These are phyloP conservation scores for Pocillopora grandis DNA, from an alignment of 92 coral and sea anemone genomes.

Conservation along the genomic window DNA sequence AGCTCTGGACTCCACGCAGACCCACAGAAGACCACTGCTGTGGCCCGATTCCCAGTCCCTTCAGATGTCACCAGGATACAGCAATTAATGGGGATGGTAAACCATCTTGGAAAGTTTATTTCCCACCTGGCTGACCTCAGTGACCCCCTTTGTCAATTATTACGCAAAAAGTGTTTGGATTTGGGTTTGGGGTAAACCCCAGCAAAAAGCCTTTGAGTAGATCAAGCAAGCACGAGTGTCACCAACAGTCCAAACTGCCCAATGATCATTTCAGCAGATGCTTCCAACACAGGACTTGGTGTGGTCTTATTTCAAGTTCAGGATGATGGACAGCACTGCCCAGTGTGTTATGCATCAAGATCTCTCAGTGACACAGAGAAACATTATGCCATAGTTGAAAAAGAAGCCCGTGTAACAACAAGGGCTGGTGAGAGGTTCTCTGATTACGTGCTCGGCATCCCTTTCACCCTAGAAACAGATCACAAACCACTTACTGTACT, in stretches of 20 bases:
- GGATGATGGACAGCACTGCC: slow-evolving; percentile 48
- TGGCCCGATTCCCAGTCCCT: slow-evolving; percentile 37
- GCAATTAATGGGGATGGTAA: slow-evolving; percentile 52
- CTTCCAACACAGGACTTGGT: slow-evolving; percentile 52
- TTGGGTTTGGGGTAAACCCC: slow-evolving; percentile 25
- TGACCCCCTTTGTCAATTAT: slow-evolving; percentile 30
- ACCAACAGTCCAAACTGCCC: slow-evolving; percentile 24
- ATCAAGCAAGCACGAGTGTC: slow-evolving; percentile 23
- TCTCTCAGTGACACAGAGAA: slow-evolving; percentile 57
- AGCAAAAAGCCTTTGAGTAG: background rate
- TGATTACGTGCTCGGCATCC: slow-evolving; percentile 15
- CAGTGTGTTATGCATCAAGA: slow-evolving; percentile 56
- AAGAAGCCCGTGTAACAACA: slow-evolving; percentile 32
- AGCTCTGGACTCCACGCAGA: slow-evolving; percentile 49
- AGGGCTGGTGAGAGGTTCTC: slow-evolving; percentile 29
- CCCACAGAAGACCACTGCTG: slow-evolving; percentile 54
- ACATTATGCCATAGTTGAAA: slow-evolving; percentile 51
- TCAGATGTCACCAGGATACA: slow-evolving; percentile 20
- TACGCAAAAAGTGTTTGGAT: slow-evolving; percentile 24
- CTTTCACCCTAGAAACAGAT: slow-evolving; percentile 24
- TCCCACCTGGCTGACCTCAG: slow-evolving; percentile 23
- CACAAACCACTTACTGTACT: slow-evolving; percentile 49
- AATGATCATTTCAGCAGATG: slow-evolving; percentile 57
- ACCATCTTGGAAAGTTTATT: slow-evolving; percentile 40
- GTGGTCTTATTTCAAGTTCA: slow-evolving; percentile 53